Base-by-base conservation (phyloP, 1,140 invertebrate genomes). In the Nephila pilipes region DNA sequence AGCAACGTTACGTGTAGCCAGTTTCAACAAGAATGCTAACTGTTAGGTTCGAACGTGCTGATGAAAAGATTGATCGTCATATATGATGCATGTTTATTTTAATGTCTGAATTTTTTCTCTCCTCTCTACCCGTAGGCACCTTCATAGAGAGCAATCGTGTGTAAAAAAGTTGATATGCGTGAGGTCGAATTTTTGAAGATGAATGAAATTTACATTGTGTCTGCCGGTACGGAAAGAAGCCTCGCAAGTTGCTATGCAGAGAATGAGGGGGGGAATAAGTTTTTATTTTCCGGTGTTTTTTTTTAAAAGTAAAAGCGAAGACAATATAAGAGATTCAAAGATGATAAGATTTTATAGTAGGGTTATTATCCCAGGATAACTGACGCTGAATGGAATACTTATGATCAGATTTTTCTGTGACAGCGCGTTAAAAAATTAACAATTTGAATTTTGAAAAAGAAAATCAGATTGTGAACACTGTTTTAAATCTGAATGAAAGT, bases 41-140 rank as follows among this genome's bases (percentile, higher is more conserved):
- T 88, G 87, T 88, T 88, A 88, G 63, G 58, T 88, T 88, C 87
- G 57, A 69, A 57, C 58, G 87, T 88, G 87, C 29, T 65, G 87
- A 69, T 88, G 63, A 88, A 88, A 88, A 88, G 87, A 88, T 88
- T 88, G 87, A 88, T 88, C 63, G 87, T 69, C 46, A 88, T 88
- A 60, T 88, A 36, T 69, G 58, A 88, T 88, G 58, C 87, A 65
- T 88, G 85, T 87, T 87, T 87, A 87, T 87, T 87, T 87, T 87
- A 87, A 58, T 87, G 85, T 87, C 85, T 60, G 14, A 32, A 60
- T 83, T 83, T 83, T 54, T 25, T 32, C 18, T 20, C n/a, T 46
- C 32, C 20, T 36, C 85, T 32, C 57, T 58, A 60, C 85, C 85
- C 57, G 54, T 25, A 58, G 54, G 54, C 54, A 25, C 46, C 46